Base-by-base conservation (phyloP, 1,140 invertebrate species). In the Amyelois transitella region DNA sequence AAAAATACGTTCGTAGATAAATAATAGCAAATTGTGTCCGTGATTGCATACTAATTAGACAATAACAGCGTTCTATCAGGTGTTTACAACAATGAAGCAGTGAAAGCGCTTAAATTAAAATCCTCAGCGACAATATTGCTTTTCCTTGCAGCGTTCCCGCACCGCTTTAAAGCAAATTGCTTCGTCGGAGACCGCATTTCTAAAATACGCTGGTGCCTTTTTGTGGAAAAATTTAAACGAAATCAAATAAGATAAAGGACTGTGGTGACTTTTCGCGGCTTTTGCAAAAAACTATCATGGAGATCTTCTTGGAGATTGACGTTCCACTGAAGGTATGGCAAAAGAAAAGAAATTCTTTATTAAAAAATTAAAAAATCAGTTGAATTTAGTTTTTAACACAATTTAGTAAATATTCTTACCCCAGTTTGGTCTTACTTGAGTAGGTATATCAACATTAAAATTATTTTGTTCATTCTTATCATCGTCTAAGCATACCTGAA, bases 81-180 rank as follows among this genome's bases (percentile, higher is more conserved):
- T 38, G 32, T 38, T 32, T 38, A 14, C 32, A 12, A 28, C 12
- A 28, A 28, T 28, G 7, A 28, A 28, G 25, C 25, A 12, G 25
- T n/a, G 12, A 28, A 28, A 10, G 25, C 25, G 25, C 25, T 28
- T 4, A 28, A 28, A n/a, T n/a, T n/a, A 28, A 28, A 28, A 28
- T 5, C 12, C 25, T 28, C 25, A 8, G 55, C 18, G 60, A 62
- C 52, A 66, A 56, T 60, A 66, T 66, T 53, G 64, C 57, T 22
- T n/a, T 43, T 49, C 48, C 58, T 60, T 49, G 57, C 55, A 48
- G 52, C 51, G 17, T 20, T 19, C 6, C 20, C 21, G 45, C 19
- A 21, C 21, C 32, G 38, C 51, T 32, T 60, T 58, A 61, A 67
- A 67, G 58, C 60, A 64, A 64, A 67, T 67, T 64, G 61, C 58